Conservation (phyloP, 2,797 vertebrate species). For the Salarias fasciatus region DNA sequence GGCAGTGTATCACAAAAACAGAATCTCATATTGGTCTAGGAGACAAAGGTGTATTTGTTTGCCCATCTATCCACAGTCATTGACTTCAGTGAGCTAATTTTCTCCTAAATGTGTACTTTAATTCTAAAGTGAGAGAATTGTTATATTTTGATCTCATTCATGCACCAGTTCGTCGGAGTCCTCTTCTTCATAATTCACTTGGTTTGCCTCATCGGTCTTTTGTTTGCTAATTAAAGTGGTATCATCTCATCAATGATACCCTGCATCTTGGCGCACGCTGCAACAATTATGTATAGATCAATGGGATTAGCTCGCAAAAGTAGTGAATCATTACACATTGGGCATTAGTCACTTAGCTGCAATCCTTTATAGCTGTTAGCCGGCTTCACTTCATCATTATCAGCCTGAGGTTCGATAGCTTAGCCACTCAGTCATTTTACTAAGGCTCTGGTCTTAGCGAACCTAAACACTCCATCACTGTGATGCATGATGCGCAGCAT, state of each 20-base stretch:
- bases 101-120: too few species aligned
- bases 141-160: too few species aligned
- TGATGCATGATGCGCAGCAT: conserved; percentile 40
- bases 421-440: conserved; percentile 39
- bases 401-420: conserved; percentile 10
- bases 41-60: too few species aligned
- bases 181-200: too few species aligned
- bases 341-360: conserved; percentile 4
- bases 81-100: too few species aligned
- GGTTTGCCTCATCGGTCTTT: neutral
- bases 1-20: too few species aligned
- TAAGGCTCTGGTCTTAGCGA: conserved; percentile 13
- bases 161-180: too few species aligned
- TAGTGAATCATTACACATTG: neutral
- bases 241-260: neutral
- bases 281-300: neutral
- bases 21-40: too few species aligned
- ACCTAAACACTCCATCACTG: conserved; percentile 41
- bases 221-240: neutral
- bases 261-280: neutral
- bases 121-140: too few species aligned
- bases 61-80: too few species aligned
- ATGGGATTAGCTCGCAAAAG: conserved; percentile 1
- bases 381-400: conserved; percentile 31
- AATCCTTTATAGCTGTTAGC: conserved; percentile 19